These are phyloP conservation scores for Rhynchonycteris naso DNA, from an alignment of 2,797 vertebrate species.

Conservation along the genomic window DNA sequence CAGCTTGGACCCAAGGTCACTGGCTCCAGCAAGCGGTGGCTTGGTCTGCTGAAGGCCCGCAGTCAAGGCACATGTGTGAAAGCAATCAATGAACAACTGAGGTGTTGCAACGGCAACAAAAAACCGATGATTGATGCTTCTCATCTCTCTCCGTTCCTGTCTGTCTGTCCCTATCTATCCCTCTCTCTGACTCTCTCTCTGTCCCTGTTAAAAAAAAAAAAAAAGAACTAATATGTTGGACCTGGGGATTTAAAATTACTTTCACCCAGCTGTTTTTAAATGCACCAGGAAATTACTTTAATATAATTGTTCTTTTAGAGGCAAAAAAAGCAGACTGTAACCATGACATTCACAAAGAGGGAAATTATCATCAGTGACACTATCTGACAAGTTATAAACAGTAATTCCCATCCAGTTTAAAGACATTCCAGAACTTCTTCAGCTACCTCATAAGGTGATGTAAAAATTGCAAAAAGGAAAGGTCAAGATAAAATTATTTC, in stretches of 20 bases:
- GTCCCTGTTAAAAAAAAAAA: too few species aligned
- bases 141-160: too few species aligned
- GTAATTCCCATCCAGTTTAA: slow-evolving; percentile 43
- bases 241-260: slow-evolving; percentile 80
- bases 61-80: too few species aligned
- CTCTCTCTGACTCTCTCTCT: too few species aligned
- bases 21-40: too few species aligned
- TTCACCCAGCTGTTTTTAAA: slow-evolving; percentile 83
- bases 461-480: slow-evolving; percentile 27
- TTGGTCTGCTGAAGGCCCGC: too few species aligned
- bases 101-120: too few species aligned
- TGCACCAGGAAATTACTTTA: slow-evolving; percentile 76
- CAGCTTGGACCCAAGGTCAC: too few species aligned
- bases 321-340: slow-evolving; percentile 68
- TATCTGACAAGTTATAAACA: slow-evolving; percentile 58
- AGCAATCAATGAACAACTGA: too few species aligned
- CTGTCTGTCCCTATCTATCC: too few species aligned
- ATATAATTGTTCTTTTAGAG: slow-evolving; percentile 76
- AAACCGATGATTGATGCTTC: too few species aligned
- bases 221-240: slow-evolving; percentile 81
- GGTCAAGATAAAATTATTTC: slow-evolving; percentile 45
- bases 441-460: neutral
- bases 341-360: slow-evolving; percentile 67
- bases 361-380: slow-evolving; percentile 65
- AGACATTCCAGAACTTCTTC: slow-evolving; percentile 41